Base-by-base conservation (phyloP, 2,888 invertebrate species). In the Trissolcus brochymenae region DNA sequence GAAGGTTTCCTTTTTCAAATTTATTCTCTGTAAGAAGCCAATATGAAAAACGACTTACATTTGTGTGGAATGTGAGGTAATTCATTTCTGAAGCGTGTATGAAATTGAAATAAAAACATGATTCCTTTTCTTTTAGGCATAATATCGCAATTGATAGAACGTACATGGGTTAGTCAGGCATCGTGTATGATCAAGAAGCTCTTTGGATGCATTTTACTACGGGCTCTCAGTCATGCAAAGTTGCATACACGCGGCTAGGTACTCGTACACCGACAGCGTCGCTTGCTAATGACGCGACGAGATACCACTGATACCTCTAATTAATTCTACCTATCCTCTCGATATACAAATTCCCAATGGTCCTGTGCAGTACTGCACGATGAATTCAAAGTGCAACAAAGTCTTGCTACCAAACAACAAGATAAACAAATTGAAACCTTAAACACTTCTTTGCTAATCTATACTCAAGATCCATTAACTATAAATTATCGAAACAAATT, bases 221-320 rank as follows among this genome's bases (percentile, higher is more conserved):
- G 80, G 83, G 77, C 80, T 81, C 82, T 80, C 80, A 81, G 83
- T 86, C 85, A 86, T 84, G 86, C 85, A 82, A 84, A 83, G 80
- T 81, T 82, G 81, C 82, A 57, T 79, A 77, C 82, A 82, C 82
- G 81, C 80, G 80, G 65, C 70, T 76, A 70, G 80, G 81, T 82
- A 81, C 81, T 79, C 79, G 81, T 70, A 82, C 83, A 84, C 80
- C 84, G 81, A 82, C 84, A 84, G 83, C 83, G 81, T 83, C 83
- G 84, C 82, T 86, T 84, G 87, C 88, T 88, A 88, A 88, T 88
- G 88, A 87, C 87, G 86, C 86, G 82, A 80, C 74, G 82, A 87
- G 87, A 88, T 88, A 87, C 84, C 84, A 84, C 83, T 82, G 87
- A 88, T 88, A 88, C 85, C 86, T 86, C 85, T 88, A 88, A 88